Conservation (phyloP, 2,113 vertebrate species). For the Aspiorhynchus laticeps region DNA sequence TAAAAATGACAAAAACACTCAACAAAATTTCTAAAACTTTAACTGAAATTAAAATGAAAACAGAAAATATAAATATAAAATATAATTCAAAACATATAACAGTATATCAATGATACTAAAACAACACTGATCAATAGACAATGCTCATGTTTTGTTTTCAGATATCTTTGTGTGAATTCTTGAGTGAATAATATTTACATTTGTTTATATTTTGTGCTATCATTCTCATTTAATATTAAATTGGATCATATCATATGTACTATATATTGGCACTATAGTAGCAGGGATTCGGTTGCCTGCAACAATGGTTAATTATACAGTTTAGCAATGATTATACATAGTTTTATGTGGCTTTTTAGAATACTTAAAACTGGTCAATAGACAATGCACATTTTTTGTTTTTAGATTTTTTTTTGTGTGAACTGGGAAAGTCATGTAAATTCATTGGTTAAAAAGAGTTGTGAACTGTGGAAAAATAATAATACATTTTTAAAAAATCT, state of each 20-base stretch:
- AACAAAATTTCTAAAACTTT: background rate
- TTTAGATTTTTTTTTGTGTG: background rate
- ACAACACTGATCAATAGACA: background rate
- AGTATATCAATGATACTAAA: background rate
- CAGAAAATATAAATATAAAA: background rate
- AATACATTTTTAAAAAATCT: background rate
- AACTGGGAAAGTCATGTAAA: background rate
- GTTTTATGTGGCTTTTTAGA: too few relatives aligned
- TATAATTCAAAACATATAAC: background rate
- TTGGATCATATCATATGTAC: too few relatives aligned
- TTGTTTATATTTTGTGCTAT: background rate
- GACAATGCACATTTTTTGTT: too few relatives aligned
- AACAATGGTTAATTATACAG: too few relatives aligned
- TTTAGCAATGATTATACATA: too few relatives aligned
- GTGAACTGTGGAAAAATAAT: background rate
- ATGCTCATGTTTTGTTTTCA: too few relatives aligned
- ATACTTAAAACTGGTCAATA: too few relatives aligned
- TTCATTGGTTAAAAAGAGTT: background rate
- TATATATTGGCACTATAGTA: too few relatives aligned
- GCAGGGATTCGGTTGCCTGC: too few relatives aligned
- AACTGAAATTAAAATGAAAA: background rate
- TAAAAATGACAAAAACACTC: too few relatives aligned
- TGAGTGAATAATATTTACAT: background rate
- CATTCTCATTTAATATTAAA: background rate
- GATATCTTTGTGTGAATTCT: background rate